A percentile compares a stretch with the other conserved stretches of the same genome.
Conservation (phyloP, 2,888 invertebrate genomes). For the Platerodrilus igneus region DNA sequence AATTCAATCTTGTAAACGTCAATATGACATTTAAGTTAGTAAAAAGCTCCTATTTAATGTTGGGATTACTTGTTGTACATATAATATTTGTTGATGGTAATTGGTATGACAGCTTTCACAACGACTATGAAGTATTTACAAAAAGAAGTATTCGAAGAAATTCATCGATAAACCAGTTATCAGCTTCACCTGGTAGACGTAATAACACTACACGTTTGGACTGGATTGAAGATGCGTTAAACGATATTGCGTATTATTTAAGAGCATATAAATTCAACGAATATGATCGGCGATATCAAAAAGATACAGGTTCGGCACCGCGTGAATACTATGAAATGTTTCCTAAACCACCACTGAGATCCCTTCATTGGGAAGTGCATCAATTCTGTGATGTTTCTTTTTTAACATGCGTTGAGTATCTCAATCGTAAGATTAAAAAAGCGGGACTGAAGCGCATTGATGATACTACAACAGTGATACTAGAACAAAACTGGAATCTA, state of each 20-base stretch:
- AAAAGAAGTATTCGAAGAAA: too few relatives aligned
- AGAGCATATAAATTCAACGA: conserved; percentile 62
- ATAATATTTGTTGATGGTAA: too few relatives aligned
- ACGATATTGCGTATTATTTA: conserved; percentile 58
- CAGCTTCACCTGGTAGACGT: conserved; percentile 20
- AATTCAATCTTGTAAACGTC: too few relatives aligned
- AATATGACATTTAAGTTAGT: too few relatives aligned
- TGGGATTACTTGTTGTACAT: too few relatives aligned
- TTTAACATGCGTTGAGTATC: conserved; percentile 54
- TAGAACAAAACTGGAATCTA: conserved; percentile 48
- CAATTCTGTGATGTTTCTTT: conserved; percentile 54
- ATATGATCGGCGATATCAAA: conserved; percentile 53
- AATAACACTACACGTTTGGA: conserved; percentile 25
- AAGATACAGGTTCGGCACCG: conserved; percentile 29
- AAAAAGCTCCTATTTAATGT: too few relatives aligned
- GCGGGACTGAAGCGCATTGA: conserved; percentile 47
- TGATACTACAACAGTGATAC: conserved; percentile 51
- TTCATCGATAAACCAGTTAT: too few relatives aligned
- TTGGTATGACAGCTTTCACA: too few relatives aligned
- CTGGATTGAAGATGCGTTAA: conserved; percentile 50
- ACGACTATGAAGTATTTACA: too few relatives aligned
- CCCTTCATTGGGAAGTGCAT: conserved; percentile 60
- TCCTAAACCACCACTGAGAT: conserved; percentile 54
- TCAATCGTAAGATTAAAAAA: conserved; percentile 41
- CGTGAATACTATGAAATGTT: conserved; percentile 47